Percentiles rank a stretch among this genome's conserved stretches.
Evolutionary conservation across 1,140 invertebrate genomes (phyloP).

Genomic region (Mycetomoellerius zeteki): DNA sequence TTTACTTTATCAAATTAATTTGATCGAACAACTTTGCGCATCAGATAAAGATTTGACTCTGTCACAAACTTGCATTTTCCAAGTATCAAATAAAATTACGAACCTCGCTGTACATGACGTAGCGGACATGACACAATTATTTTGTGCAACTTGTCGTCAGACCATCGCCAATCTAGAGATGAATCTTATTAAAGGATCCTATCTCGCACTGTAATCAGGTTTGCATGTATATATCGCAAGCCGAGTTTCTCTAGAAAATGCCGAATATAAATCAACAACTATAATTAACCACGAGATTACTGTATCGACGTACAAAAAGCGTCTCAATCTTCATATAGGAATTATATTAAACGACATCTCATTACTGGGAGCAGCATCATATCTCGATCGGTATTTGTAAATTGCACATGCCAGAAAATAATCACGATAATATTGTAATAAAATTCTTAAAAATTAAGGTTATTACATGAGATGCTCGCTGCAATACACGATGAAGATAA

Average conservation of each 20-base stretch:
- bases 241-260: slow-evolving; percentile 19
- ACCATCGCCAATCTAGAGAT: slow-evolving; percentile 30
- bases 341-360: slow-evolving; percentile 46
- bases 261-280: slow-evolving; percentile 31
- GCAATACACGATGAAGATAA: background rate
- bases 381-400: slow-evolving; percentile 41
- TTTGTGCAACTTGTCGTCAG: slow-evolving; percentile 33
- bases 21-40: background rate
- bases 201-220: slow-evolving; percentile 43
- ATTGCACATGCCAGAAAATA: slow-evolving; percentile 5
- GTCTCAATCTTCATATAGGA: background rate
- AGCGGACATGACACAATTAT: slow-evolving; percentile 17
- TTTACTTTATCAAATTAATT: background rate
- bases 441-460: background rate
- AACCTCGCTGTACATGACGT: background rate
- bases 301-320: slow-evolving; percentile 11
- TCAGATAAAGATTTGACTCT: slow-evolving; percentile 2
- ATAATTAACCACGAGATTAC: background rate
- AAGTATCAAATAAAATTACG: slow-evolving; percentile 10
- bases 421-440: slow-evolving; percentile 22
- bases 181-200: slow-evolving; percentile 56
- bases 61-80: background rate
- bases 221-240: background rate
- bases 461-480: background rate
- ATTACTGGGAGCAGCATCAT: slow-evolving; percentile 39